Percentiles rank a stretch among this genome's conserved stretches.
Evolutionary conservation across 2,888 invertebrate genomes (phyloP).

Genomic region (Digitonthophagus gazella): DNA sequence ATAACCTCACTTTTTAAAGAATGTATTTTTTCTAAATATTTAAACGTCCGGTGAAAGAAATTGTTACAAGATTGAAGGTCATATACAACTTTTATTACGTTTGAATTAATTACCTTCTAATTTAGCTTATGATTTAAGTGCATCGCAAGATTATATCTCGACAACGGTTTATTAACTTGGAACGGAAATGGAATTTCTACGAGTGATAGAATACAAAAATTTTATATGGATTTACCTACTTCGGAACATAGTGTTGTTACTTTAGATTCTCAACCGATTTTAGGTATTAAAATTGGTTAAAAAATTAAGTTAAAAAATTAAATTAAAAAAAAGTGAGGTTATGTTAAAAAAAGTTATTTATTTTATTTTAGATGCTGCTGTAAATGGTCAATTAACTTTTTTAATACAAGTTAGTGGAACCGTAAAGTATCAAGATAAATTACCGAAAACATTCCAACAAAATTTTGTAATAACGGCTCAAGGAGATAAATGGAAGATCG

Average conservation of each 20-base stretch:
- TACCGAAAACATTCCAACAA: constrained; percentile 73
- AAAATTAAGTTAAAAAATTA: constrained; percentile 15
- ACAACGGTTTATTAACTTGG: constrained; percentile 84
- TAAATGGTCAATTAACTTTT: constrained; percentile 75
- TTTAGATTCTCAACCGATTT: constrained; percentile 84
- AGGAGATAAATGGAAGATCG: constrained; percentile 91
- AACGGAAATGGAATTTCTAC: constrained; percentile 86
- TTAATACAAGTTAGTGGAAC: constrained; percentile 81
- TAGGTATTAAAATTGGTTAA: constrained; percentile 49
- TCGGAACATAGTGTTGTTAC: constrained; percentile 75
- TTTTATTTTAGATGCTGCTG: constrained; percentile 69
- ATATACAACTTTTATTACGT: background rate
- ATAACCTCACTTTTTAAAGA: constrained; percentile 15
- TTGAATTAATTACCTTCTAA: background rate
- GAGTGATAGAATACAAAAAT: constrained; percentile 80
- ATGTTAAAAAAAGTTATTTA: too few relatives aligned
- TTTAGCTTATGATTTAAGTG: constrained; percentile 52
- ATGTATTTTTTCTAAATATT: constrained; percentile 3
- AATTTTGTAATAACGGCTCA: constrained; percentile 85
- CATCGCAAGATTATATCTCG: constrained; percentile 78
- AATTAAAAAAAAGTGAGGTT: too few relatives aligned
- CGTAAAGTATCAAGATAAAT: constrained; percentile 67
- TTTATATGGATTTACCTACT: constrained; percentile 77
- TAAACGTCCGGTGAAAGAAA: background rate
- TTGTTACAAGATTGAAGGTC: background rate